Base-by-base conservation (phyloP, 2,888 invertebrate genomes). In the Dryomyza anilis region DNA sequence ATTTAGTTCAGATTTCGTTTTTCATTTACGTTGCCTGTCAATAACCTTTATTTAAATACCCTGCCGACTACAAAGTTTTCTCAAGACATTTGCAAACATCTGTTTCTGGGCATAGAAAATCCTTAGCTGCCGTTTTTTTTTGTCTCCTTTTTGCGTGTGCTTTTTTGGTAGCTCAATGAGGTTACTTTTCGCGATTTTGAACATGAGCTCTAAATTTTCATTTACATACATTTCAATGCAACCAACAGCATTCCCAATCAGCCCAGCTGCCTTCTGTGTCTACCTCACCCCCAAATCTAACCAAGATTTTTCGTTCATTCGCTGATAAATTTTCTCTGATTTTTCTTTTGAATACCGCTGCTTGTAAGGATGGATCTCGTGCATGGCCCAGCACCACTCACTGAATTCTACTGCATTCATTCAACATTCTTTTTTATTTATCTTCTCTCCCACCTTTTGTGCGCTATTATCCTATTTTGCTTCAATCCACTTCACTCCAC, bases 31-130 rank as follows among this genome's bases (percentile, higher is more conserved):
- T 46, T 23, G 33, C 23, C 39, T 63, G 63, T 63, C 55, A 56
- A 55, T 63, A 63, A 55, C 29, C 55, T 63, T 55, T 56, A 63
- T 63, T 63, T 36, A 56, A 63, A 63, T 53, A 45, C 19, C 16
- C 52, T 29, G 12, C 21, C 53, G 27, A 10, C 43, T 39, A n/a
- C 10, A 45, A 48, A 48, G 36, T 58, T 57, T 50, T 52, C 58
- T 52, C 25, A 33, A 58, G 64, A 58, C 52, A 58, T 58, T 48
- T 64, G 39, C 27, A 57, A 56, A 39, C 63, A 63, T 63, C 56
- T 56, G 56, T 63, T 62, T 57, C 12, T 3, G 25, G 21, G 14
- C 27, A 30, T 16, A n/a, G 29, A 45, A 30, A 14, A 27, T 36
- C 52, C 25, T 60, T 27, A 16, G 36, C 8, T 2, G 27, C 16